Base-by-base conservation (phyloP, 2,888 invertebrate genomes). In the Artemia sinica region DNA sequence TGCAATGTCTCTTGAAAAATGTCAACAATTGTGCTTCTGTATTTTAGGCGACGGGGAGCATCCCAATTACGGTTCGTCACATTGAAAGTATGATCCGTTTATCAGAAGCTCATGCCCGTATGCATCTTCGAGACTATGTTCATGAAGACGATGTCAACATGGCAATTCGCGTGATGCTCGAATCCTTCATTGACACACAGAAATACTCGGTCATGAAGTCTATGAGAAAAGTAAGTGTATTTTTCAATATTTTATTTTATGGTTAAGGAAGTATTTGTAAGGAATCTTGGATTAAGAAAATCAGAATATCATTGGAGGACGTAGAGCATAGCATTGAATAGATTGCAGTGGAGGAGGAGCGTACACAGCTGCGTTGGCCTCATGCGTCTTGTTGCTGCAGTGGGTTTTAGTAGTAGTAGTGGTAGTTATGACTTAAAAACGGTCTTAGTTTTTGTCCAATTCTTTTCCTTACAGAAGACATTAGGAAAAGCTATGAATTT, bases 101-200 rank as follows among this genome's bases (percentile, higher is more conserved):
- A 89, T 84, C 96, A 0, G 98, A 99, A 78, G 91, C 97, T 0
- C 91, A 95, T 79, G 97, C 98, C 0, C 86, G 90, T 71, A 89
- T 99, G 84, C 95, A 97, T 80, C 81, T 99, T 48, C 84, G 97
- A 0, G 86, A 90, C 74, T 88, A 87, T 75, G 92, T 93, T 8
- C 82, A 84, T 72, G 97, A 98, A 75, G 89, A 89, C 71, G 98
- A 99, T 78, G 93, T 99, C 11, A 94, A 95, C 79, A 88, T 96
- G 85, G 95, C 98, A 50, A 94, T 97, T 72, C 82, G 94, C 69
- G 91, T 95, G 82, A 91, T 94, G 87, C 82, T 99, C 69, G 97
- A 99, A 79, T 94, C 94, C 77, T 99, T 99, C 80, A 91, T 99
- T 69, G 91, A 92, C 74, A 96, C 98, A 0, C 98, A 99, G 80